phyloP scores from a whole-genome alignment of 1,140 invertebrate genomes.

The Caenorhabditis brenneri region DNA sequence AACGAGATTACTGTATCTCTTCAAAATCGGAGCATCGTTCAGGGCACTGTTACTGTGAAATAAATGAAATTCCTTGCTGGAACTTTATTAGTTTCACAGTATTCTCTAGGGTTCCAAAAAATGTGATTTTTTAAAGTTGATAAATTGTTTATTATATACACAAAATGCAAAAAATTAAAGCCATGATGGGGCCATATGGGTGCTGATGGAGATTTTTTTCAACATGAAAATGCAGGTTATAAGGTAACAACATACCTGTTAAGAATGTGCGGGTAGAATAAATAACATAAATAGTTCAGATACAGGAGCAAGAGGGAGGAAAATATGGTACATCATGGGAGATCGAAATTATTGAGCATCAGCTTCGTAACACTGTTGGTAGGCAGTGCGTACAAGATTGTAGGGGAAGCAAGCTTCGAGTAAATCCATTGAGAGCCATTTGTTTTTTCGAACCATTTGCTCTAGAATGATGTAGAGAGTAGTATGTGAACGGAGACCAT shows the following conservation, averaged over 20 bases:
- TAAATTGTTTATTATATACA: background rate
- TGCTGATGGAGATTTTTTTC: background rate
- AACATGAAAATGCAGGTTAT: background rate
- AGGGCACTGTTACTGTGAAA: too few relatives aligned
- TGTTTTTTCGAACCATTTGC: conserved; percentile 61
- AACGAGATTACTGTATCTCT: too few relatives aligned
- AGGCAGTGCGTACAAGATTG: conserved; percentile 64
- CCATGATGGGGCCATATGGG: background rate
- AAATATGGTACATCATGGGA: background rate
- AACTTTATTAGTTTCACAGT: too few relatives aligned
- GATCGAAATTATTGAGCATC: conserved; percentile 44
- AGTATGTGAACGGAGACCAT: conserved; percentile 57
- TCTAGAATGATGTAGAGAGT: conserved; percentile 68
- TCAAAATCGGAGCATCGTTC: too few relatives aligned
- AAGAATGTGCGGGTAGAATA: background rate
- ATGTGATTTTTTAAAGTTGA: background rate
- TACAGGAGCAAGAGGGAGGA: background rate
- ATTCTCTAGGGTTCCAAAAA: too few relatives aligned
- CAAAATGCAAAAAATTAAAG: conserved; percentile 35
- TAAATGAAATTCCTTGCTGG: too few relatives aligned
- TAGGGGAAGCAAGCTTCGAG: conserved; percentile 70
- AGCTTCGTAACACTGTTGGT: conserved; percentile 61
- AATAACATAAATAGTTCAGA: background rate
- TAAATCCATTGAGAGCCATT: conserved; percentile 66
- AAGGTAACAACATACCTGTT: background rate